These are phyloP conservation scores for Rallus crepitans DNA, from an alignment of 2,797 vertebrate genomes.

Conservation along the genomic window DNA sequence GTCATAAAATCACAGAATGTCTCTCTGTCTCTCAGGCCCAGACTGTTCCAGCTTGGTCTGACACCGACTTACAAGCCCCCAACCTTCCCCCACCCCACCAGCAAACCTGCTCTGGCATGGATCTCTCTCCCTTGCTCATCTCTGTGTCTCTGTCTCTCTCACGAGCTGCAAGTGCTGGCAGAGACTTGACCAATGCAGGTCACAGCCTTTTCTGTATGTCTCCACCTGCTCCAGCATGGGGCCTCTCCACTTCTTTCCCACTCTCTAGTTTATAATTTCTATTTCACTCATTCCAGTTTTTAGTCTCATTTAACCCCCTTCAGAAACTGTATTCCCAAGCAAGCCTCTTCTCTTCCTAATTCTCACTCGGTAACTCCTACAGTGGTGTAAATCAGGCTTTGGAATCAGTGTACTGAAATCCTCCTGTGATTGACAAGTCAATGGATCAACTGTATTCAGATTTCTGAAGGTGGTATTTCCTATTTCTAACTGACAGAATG, in stretches of 20 bases:
- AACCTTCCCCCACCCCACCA: too few species aligned
- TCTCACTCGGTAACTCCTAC: background rate
- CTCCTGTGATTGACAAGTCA: background rate
- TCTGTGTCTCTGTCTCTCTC: too few species aligned
- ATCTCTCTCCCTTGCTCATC: too few species aligned
- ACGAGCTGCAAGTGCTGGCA: too few species aligned
- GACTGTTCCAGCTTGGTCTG: too few species aligned
- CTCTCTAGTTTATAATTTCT: background rate
- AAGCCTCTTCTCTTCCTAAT: background rate
- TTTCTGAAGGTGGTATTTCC: slow-evolving; percentile 9
- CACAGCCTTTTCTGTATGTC: too few species aligned
- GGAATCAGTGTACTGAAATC: background rate
- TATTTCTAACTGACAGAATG: slow-evolving; percentile 4
- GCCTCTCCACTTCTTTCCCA: background rate
- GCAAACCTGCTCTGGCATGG: too few species aligned
- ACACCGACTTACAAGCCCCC: too few species aligned
- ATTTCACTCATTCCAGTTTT: background rate
- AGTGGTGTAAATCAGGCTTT: background rate
- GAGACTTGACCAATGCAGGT: too few species aligned
- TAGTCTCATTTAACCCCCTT: background rate
- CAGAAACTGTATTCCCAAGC: background rate
- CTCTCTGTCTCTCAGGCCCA: too few species aligned
- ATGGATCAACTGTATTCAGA: background rate
- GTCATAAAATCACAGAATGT: too few species aligned
- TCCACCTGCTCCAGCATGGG: too few species aligned